Evolutionary conservation across 1,140 invertebrate species (phyloP).

Genomic region (Hetaerina americana): DNA sequence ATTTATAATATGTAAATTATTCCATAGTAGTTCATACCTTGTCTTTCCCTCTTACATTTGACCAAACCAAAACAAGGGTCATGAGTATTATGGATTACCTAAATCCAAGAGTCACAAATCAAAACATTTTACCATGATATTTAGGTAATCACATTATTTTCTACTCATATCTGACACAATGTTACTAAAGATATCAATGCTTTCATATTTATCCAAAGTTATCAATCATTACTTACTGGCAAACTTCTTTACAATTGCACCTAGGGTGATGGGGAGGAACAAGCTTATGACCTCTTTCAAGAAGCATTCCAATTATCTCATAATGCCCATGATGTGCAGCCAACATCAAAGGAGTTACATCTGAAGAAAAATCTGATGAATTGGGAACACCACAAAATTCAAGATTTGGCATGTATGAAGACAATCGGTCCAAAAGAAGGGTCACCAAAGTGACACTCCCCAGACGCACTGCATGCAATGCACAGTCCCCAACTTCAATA

Average conservation of each 20-base stretch:
- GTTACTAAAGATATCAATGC: too few relatives aligned
- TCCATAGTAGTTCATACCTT: too few relatives aligned
- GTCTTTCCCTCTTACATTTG: too few relatives aligned
- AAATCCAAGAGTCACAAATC: too few relatives aligned
- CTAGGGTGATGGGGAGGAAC: constrained; percentile 42
- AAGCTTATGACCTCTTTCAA: constrained; percentile 40
- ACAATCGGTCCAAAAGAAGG: constrained; percentile 33
- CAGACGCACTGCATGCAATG: constrained; percentile 36
- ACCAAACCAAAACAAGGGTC: too few relatives aligned
- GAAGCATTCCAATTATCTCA: constrained; percentile 50
- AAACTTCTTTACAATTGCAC: constrained; percentile 41
- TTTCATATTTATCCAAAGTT: too few relatives aligned
- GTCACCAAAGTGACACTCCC: constrained; percentile 33
- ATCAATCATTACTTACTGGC: constrained; percentile 26
- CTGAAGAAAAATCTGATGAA: constrained; percentile 44
- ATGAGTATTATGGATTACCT: too few relatives aligned
- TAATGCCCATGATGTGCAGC: constrained; percentile 56
- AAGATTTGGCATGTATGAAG: constrained; percentile 28
- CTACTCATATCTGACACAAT: too few relatives aligned
- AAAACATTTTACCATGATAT: too few relatives aligned
- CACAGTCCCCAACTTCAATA: constrained; percentile 39
- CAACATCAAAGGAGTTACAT: constrained; percentile 56
- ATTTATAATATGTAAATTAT: too few relatives aligned
- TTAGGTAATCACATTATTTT: too few relatives aligned
- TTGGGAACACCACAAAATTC: constrained; percentile 35